Base-by-base conservation (phyloP, 2,113 vertebrate species). In the Chrysemys picta region DNA sequence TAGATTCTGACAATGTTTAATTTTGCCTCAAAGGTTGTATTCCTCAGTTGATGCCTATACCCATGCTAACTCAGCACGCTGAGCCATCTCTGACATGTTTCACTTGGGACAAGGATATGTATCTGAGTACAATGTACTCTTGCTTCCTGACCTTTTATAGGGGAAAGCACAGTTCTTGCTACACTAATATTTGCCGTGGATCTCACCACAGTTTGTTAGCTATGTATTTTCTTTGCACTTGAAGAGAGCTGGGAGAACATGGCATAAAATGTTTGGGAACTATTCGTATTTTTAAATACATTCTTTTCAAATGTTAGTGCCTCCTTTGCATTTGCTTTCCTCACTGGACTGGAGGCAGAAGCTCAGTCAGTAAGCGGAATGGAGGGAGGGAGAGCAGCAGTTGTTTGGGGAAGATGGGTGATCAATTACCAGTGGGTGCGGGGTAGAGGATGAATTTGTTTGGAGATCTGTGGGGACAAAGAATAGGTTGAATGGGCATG, bases 161-260 rank as follows among this genome's bases (percentile, higher is more conserved):
- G 90, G 86, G n/a, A 76, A 91, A 92, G 10, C 35, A 31, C 42
- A 62, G 52, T 42, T 85, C 59, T 89, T 72, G n/a, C 2, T 85
- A 10, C 3, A 6, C 7, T 27, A 79, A 2, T 0, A 2, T 3
- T 50, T 14, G 5, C 49, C 4, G 2, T 27, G 29, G 69, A 47
- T 2, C 2, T 47, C 29, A 50, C 6, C 57, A n/a, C 3, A 11
- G 0, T 0, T n/a, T 31, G 49, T 17, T 0, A 5, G 27, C 57
- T 72, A 27, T 31, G 38, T 4, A 24, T 62, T 84, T 52, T 69
- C 16, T 72, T 27, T 42, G n/a, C 38, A 1, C 7, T 8, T 16
- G 80, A 56, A 38, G 85, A 92, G 38, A 14, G 45, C 3, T 65
- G 25, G 25, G 59, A 22, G 4, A 47, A 49, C 22, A 57, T 17